Percentiles rank a stretch among this genome's conserved stretches.
phyloP scores from a whole-genome alignment of 2,888 invertebrate species.

The Cosmia pyralina region DNA sequence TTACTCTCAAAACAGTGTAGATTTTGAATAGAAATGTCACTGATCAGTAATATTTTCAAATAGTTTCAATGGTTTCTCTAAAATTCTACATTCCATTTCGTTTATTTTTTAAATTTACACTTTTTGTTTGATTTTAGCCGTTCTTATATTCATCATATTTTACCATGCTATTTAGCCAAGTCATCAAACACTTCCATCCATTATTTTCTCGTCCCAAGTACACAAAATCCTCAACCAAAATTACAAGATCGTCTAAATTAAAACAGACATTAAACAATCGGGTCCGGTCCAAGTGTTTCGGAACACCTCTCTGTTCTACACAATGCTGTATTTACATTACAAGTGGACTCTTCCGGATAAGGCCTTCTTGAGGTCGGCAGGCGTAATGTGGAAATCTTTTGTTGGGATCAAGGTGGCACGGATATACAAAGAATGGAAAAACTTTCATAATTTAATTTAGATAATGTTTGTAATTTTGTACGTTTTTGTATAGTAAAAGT shows the following conservation, averaged over 20 bases:
- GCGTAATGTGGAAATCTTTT: constrained; percentile 87
- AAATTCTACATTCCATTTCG: too few species aligned
- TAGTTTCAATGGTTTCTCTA: background rate
- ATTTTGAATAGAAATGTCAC: background rate
- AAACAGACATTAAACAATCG: constrained; percentile 66
- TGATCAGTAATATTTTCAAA: background rate
- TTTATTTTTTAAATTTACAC: background rate
- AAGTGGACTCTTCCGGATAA: constrained; percentile 88
- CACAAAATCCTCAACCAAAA: constrained; percentile 12
- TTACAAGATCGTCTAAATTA: constrained; percentile 47
- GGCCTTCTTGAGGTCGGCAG: constrained; percentile 82
- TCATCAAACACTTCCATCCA: background rate
- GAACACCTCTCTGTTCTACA: constrained; percentile 70
- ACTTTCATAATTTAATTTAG: background rate
- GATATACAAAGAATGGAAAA: constrained; percentile 63
- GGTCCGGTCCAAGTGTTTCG: constrained; percentile 65
- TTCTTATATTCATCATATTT: too few species aligned
- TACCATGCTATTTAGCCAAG: background rate
- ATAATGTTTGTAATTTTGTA: too few species aligned
- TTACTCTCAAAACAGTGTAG: background rate
- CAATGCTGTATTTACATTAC: constrained; percentile 88
- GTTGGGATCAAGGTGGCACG: constrained; percentile 75
- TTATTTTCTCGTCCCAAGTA: background rate
- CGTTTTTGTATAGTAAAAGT: too few species aligned
- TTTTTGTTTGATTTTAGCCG: too few species aligned